These are phyloP conservation scores for Tridacna gigas DNA, from an alignment of 2,888 invertebrate species.

Conservation along the genomic window DNA sequence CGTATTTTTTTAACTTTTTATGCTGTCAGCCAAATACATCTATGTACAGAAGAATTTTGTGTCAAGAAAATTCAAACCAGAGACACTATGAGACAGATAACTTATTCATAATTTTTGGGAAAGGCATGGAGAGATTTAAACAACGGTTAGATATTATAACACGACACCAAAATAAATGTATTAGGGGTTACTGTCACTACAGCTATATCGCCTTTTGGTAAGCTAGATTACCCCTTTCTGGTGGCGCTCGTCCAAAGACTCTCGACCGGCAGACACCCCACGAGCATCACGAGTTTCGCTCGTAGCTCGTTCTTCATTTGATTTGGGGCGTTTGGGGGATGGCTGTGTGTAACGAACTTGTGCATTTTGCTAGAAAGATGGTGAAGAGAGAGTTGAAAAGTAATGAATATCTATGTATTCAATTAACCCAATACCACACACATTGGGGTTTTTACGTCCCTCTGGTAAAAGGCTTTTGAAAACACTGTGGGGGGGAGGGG, in stretches of 20 bases:
- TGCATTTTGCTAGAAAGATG: conserved; percentile 57
- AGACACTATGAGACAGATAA: not conserved
- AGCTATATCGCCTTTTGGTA: conserved; percentile 19
- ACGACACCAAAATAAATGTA: not conserved
- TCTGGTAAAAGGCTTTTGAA: not conserved
- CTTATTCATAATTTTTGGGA: not conserved
- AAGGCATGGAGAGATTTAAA: not conserved
- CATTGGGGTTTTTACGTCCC: not conserved
- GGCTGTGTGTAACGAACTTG: conserved; percentile 66
- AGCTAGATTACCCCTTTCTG: conserved; percentile 64
- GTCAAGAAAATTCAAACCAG: too few relatives aligned
- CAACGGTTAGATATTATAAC: not conserved
- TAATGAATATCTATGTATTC: not conserved
- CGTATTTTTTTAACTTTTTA: too few relatives aligned
- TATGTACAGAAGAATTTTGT: too few relatives aligned
- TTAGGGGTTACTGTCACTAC: conserved; percentile 32
- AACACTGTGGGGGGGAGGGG: not conserved
- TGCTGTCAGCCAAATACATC: too few relatives aligned
- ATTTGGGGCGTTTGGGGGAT: conserved; percentile 73
- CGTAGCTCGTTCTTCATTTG: conserved; percentile 73
- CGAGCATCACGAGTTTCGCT: conserved; percentile 65
- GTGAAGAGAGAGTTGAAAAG: conserved; percentile 13
- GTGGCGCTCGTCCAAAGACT: conserved; percentile 71
- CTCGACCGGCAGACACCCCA: conserved; percentile 36
- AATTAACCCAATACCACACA: not conserved